Conservation (phyloP, 2,888 invertebrate species). For the Cephus pulcher region DNA sequence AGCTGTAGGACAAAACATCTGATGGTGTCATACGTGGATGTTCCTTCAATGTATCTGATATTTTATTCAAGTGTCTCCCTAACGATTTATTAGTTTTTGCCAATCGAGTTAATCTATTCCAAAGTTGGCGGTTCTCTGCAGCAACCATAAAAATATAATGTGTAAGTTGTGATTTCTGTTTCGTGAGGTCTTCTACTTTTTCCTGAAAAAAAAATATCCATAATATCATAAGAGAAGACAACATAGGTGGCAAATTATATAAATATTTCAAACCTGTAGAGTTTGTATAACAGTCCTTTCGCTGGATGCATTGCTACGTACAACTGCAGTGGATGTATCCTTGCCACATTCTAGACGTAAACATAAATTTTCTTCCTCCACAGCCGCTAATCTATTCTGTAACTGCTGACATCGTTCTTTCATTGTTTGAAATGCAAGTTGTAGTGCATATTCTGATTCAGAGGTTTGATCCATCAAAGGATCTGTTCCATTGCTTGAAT, state of each 20-base stretch:
- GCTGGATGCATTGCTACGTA: slow-evolving; percentile 26
- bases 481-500: slow-evolving; percentile 19
- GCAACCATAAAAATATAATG: slow-evolving; percentile 86
- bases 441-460: slow-evolving; percentile 71
- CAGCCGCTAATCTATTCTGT: slow-evolving; percentile 75
- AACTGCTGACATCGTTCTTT: slow-evolving; percentile 83
- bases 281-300: slow-evolving; percentile 35
- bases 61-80: slow-evolving; percentile 69
- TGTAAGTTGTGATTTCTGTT: slow-evolving; percentile 81
- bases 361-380: slow-evolving; percentile 83
- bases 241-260: neutral
- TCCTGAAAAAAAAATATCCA: slow-evolving; percentile 58
- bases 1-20: slow-evolving; percentile 47
- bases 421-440: slow-evolving; percentile 83
- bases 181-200: slow-evolving; percentile 76
- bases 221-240: neutral
- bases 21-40: slow-evolving; percentile 56
- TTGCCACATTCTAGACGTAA: slow-evolving; percentile 67
- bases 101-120: slow-evolving; percentile 78
- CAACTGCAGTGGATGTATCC: slow-evolving; percentile 31
- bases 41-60: slow-evolving; percentile 68
- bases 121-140: slow-evolving; percentile 82
- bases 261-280: slow-evolving; percentile 39
- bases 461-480: slow-evolving; percentile 28
- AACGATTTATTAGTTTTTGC: slow-evolving; percentile 72